Evolutionary conservation across 1,140 invertebrate genomes (phyloP).

Genomic region (Drosophila sucinea): DNA sequence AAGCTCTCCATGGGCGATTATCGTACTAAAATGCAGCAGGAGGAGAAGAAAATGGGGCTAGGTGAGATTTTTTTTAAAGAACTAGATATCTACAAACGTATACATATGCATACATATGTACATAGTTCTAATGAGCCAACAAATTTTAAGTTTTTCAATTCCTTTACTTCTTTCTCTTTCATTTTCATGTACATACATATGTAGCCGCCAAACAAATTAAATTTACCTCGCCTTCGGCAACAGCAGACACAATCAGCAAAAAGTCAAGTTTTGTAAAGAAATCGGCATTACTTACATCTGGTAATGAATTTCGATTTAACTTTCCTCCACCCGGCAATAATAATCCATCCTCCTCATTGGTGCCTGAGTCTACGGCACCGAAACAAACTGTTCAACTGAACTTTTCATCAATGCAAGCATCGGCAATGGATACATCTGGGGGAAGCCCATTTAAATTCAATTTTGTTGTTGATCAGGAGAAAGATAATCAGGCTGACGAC

Average conservation of each 20-base stretch:
- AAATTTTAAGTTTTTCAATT: neutral
- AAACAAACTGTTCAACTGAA: constrained; percentile 9
- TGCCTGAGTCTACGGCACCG: neutral
- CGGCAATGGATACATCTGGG: constrained; percentile 49
- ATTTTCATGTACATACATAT: constrained; percentile 22
- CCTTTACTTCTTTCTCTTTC: neutral
- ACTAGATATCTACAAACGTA: no score
- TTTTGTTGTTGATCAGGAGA: constrained; percentile 78
- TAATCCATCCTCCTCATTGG: constrained; percentile 5
- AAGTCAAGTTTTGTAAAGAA: constrained; percentile 86
- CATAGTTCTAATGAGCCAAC: no score
- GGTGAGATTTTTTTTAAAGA: constrained; percentile 43
- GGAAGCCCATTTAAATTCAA: constrained; percentile 85
- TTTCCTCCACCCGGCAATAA: constrained; percentile 61
- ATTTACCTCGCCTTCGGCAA: constrained; percentile 73
- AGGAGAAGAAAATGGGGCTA: constrained; percentile 87
- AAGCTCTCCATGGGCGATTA: constrained; percentile 89
- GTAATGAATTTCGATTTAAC: constrained; percentile 83
- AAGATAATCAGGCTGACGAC: constrained; percentile 51
- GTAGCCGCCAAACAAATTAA: constrained; percentile 82
- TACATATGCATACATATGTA: no score
- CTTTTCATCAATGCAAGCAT: constrained; percentile 30
- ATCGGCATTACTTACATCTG: constrained; percentile 71
- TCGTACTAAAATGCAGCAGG: constrained; percentile 88
- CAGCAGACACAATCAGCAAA: constrained; percentile 64